A percentile compares a stretch with the other conserved stretches of the same genome.
Conservation (phyloP, 2,888 invertebrate species). For the Ditula angustiorana region DNA sequence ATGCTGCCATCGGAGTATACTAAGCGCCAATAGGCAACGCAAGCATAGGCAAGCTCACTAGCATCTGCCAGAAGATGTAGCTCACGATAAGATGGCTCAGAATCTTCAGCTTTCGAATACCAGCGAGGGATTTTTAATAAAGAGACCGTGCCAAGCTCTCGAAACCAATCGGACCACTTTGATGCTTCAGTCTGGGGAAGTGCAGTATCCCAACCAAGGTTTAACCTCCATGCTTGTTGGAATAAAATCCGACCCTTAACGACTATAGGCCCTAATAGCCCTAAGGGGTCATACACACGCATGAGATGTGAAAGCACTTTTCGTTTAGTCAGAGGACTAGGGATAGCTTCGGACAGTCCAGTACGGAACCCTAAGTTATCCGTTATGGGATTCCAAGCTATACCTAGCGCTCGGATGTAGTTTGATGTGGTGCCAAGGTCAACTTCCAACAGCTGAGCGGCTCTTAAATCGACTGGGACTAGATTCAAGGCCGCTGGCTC, state of each 20-base stretch:
- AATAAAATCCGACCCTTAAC: not conserved
- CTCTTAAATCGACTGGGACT: not conserved
- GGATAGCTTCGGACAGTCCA: not conserved
- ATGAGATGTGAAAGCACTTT: constrained; percentile 3
- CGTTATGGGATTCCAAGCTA: constrained; percentile 1
- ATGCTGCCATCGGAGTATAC: too few species aligned
- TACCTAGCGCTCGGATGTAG: constrained; percentile 1
- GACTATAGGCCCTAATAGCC: constrained; percentile 8
- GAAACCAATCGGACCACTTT: constrained; percentile 7
- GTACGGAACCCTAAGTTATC: too few species aligned
- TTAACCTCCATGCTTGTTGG: not conserved
- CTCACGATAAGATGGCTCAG: too few species aligned
- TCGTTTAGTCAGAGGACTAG: not conserved
- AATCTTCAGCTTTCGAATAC: too few species aligned
- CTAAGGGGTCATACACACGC: constrained; percentile 8
- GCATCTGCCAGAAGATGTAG: too few species aligned
- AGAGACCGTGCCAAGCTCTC: too few species aligned
- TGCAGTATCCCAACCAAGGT: not conserved
- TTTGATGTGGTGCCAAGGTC: not conserved
- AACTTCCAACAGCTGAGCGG: not conserved
- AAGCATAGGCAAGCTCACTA: too few species aligned
- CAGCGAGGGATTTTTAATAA: too few species aligned
- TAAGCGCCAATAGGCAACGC: too few species aligned
- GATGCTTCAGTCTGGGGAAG: not conserved
- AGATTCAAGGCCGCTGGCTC: not conserved